Percentiles rank a stretch among this genome's conserved stretches.
phyloP scores from a whole-genome alignment of 2,797 vertebrate species.

The Falco novaeseelandiae region DNA sequence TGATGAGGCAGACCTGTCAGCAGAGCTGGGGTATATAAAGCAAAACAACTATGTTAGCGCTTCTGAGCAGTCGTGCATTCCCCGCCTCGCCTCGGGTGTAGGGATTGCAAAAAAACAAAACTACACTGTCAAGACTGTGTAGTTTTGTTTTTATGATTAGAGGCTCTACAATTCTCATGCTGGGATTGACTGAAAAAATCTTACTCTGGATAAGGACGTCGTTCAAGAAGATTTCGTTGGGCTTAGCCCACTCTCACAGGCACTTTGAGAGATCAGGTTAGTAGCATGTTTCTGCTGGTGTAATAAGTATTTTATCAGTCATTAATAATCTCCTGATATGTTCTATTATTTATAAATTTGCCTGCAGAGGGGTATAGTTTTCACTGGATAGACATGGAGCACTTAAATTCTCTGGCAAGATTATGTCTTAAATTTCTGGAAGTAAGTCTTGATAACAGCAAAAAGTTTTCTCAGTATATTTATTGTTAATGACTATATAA shows the following conservation, averaged over 20 bases:
- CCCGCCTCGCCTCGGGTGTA: conserved; percentile 99
- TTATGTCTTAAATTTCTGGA: not conserved
- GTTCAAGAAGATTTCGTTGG: conserved; percentile 81
- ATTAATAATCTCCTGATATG: not conserved
- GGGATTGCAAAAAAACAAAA: conserved; percentile 96
- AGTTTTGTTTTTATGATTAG: conserved; percentile 89
- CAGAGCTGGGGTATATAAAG: conserved; percentile 84
- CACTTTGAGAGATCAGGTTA: conserved; percentile 92
- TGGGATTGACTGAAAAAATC: conserved; percentile 86
- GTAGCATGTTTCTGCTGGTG: conserved; percentile 69
- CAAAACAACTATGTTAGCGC: conserved; percentile 81
- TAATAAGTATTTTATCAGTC: not conserved
- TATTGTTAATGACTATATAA: not conserved
- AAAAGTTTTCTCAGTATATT: not conserved
- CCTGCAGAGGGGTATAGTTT: not conserved
- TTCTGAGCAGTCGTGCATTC: conserved; percentile 98
- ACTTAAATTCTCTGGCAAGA: not conserved
- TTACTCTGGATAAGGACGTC: conserved; percentile 88
- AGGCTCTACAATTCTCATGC: conserved; percentile 90
- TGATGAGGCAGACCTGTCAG: conserved; percentile 78
- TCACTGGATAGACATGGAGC: not conserved
- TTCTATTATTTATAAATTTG: not conserved
- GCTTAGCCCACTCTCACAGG: conserved; percentile 89
- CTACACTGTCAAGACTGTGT: conserved; percentile 88
- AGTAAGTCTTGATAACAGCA: not conserved